Conservation (phyloP, 2,797 vertebrate species). For the Knipowitschia caucasica region DNA sequence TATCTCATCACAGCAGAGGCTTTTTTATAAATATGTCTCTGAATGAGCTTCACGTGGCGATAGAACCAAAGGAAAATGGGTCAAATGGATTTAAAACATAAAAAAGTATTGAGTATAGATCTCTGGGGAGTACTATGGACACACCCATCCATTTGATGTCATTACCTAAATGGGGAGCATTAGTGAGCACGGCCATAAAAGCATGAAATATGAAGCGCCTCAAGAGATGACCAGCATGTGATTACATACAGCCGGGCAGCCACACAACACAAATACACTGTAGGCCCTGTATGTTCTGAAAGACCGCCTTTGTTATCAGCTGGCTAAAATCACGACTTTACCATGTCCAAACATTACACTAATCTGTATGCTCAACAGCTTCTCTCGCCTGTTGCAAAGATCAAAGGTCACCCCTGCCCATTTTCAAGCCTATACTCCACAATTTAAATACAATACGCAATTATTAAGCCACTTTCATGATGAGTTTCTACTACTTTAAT, state of each 20-base stretch:
- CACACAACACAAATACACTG: not conserved
- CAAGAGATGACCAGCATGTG: conserved; percentile 19
- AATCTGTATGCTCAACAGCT: conserved; percentile 34
- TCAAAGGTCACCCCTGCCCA: conserved; percentile 37
- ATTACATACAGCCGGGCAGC: conserved; percentile 46
- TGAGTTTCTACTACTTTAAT: too few relatives aligned
- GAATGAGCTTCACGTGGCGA: conserved; percentile 2
- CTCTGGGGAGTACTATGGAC: conserved; percentile 3
- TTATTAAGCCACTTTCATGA: not conserved
- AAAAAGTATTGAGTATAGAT: not conserved
- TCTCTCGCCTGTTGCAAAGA: conserved; percentile 45
- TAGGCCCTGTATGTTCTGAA: conserved; percentile 22
- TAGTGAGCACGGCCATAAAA: conserved; percentile 40
- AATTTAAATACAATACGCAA: not conserved
- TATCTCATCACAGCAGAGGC: conserved; percentile 68
- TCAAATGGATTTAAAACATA: not conserved
- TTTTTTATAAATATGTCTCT: conserved; percentile 37
- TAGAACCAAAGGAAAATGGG: conserved; percentile 4
- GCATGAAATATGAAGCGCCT: conserved; percentile 48
- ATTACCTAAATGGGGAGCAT: not conserved
- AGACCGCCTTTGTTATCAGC: conserved; percentile 32
- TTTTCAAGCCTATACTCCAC: not conserved
- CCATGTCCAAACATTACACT: conserved; percentile 17
- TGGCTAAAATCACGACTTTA: conserved; percentile 11
- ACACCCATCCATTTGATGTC: not conserved